Conservation (phyloP, 2,888 invertebrate genomes). For the Rutpela maculata region DNA sequence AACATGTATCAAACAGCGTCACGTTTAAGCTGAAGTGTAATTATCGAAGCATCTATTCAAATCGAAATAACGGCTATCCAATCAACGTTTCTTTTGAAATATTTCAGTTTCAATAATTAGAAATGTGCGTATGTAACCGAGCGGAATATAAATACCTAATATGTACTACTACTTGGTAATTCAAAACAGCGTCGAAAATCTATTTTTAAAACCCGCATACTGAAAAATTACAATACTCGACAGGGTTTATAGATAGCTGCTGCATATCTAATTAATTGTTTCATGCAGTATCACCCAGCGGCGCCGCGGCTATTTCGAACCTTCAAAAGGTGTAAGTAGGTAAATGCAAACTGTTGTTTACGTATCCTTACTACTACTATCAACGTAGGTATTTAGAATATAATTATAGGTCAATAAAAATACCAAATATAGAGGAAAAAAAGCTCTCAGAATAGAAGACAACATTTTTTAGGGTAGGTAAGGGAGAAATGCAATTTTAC, state of each 20-base stretch:
- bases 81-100: slow-evolving; percentile 21
- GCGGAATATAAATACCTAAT: slow-evolving; percentile 36
- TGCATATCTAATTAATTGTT: slow-evolving; percentile 42
- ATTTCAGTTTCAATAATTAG: slow-evolving; percentile 29
- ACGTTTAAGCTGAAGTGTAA: not conserved
- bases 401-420: too few relatives aligned
- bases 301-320: not conserved
- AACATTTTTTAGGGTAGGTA: too few relatives aligned
- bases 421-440: too few relatives aligned
- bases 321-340: not conserved
- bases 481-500: too few relatives aligned
- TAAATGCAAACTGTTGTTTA: not conserved
- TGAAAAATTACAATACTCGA: slow-evolving; percentile 37
- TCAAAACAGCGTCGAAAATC: slow-evolving; percentile 43
- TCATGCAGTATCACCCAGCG: not conserved
- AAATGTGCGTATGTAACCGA: slow-evolving; percentile 27
- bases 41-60: slow-evolving; percentile 19
- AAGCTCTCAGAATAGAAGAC: too few relatives aligned
- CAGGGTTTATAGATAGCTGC: slow-evolving; percentile 32
- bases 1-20: not conserved
- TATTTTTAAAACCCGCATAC: slow-evolving; percentile 51
- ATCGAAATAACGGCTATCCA: slow-evolving; percentile 20
- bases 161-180: slow-evolving; percentile 29
- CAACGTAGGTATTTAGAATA: too few relatives aligned
- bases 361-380: not conserved